Evolutionary conservation across 2,113 vertebrate genomes (phyloP), one percentile per base, ranked within the genome.

Genomic region (Cyprinodon tularosa): DNA sequence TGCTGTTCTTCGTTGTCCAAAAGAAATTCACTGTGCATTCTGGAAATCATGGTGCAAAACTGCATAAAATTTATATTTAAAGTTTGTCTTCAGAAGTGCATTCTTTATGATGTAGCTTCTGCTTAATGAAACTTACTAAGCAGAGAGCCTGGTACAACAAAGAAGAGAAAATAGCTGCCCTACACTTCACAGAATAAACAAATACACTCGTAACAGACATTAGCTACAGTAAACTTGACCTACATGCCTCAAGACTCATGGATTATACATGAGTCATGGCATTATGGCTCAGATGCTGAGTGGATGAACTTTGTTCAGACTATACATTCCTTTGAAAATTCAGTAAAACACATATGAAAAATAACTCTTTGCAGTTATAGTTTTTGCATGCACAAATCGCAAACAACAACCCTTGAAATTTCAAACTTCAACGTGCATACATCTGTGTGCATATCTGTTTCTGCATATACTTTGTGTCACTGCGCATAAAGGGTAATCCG

Each of bases 401-500:
- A 20, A 7, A 20, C 4, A 66, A 67, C 2, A 39, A 22, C 15
- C 60, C 10, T 10, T 66, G 15, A 11, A 61, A 60, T 29, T 15
- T 42, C 11, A 60, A 15, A 48, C 37, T 39, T 72, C 45, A 47
- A 62, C 62, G 22, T 39, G 37, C 66, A 10, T 38, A 61, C 17
- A 36, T 71, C 14, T 67, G n/a, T 44, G 50, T 14, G 40, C 40
- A 40, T 62, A 47, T 12, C 15, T 69, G 70, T 80, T 62, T 82
- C 60, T 78, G 74, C 72, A 71, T 82, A 74, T 69, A 72, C 37
- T 66, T 64, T 84, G 81, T 85, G 90, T 87, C 72, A 75, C 65
- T 74, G 69, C 82, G 84, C 68, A 84, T 86, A 80, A 66, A 81
- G 82, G 87, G 79, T 94, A 94, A 94, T 94, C 93, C 92, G 84